Conservation (phyloP, 2,888 invertebrate species). For the Sepioteuthis lessoniana region DNA sequence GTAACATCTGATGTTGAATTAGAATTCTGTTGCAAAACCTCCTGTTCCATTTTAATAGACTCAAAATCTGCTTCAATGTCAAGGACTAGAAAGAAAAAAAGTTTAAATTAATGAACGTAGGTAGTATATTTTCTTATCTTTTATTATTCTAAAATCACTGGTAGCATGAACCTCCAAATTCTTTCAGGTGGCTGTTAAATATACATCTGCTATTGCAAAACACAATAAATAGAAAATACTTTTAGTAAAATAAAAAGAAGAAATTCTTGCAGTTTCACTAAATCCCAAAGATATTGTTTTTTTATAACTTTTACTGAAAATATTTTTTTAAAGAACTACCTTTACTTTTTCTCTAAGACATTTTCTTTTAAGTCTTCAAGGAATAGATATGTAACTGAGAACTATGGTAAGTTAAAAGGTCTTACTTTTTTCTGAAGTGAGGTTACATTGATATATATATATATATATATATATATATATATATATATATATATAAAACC, state of each 20-base stretch:
- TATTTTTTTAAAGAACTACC: neutral
- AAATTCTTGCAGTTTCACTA: neutral
- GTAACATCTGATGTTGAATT: neutral
- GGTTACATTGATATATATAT: neutral
- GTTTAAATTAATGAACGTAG: neutral
- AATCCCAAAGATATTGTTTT: neutral
- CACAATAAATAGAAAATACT: neutral
- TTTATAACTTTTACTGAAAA: neutral
- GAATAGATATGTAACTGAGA: neutral
- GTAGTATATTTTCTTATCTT: neutral
- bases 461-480: neutral
- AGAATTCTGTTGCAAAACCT: neutral
- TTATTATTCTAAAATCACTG: neutral
- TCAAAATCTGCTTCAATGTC: neutral
- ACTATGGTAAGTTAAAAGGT: neutral
- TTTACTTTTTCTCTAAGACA: neutral
- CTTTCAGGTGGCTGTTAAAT: neutral
- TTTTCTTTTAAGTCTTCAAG: neutral
- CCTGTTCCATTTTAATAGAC: neutral
- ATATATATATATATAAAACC: neutral
- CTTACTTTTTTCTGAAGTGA: neutral
- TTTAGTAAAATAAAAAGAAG: neutral
- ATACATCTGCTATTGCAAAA: neutral
- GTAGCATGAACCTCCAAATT: neutral
- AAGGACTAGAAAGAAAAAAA: neutral